A percentile compares a stretch with the other conserved stretches of the same genome.
These are phyloP conservation scores for Borostomias antarcticus DNA, from an alignment of 2,797 vertebrate species.

Conservation along the genomic window DNA sequence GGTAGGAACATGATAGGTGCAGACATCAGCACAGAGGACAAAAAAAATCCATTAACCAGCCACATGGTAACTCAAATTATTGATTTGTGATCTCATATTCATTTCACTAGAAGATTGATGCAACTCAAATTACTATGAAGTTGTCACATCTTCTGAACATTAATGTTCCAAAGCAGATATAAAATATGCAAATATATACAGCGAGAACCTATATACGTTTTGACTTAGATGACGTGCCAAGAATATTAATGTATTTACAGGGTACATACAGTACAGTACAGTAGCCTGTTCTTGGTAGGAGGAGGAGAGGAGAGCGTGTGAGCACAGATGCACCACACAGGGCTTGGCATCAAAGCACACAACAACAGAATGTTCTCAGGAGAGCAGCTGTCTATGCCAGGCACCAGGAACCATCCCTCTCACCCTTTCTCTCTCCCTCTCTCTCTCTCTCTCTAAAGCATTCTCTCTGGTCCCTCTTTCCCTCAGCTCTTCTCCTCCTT, in stretches of 20 bases:
- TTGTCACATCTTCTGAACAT: too few species aligned
- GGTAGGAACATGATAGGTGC: too few species aligned
- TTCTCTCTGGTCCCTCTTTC: constrained; percentile 21
- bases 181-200: too few species aligned
- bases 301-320: constrained; percentile 23
- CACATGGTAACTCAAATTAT: too few species aligned
- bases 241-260: too few species aligned
- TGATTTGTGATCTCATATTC: too few species aligned
- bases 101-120: too few species aligned
- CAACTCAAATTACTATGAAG: too few species aligned
- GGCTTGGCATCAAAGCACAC: constrained; percentile 53
- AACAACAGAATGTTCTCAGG: constrained; percentile 66
- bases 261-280: neutral
- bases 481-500: neutral
- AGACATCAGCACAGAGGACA: too few species aligned
- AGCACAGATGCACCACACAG: constrained; percentile 40
- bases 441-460: constrained; percentile 33
- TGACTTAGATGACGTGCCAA: neutral
- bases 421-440: constrained; percentile 43
- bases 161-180: too few species aligned
- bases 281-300: neutral
- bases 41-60: too few species aligned
- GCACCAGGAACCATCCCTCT: constrained; percentile 18
- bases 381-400: constrained; percentile 62
- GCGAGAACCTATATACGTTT: neutral